These are phyloP conservation scores for Morpho deidamia DNA, from an alignment of 2,888 invertebrate genomes.

Conservation along the genomic window DNA sequence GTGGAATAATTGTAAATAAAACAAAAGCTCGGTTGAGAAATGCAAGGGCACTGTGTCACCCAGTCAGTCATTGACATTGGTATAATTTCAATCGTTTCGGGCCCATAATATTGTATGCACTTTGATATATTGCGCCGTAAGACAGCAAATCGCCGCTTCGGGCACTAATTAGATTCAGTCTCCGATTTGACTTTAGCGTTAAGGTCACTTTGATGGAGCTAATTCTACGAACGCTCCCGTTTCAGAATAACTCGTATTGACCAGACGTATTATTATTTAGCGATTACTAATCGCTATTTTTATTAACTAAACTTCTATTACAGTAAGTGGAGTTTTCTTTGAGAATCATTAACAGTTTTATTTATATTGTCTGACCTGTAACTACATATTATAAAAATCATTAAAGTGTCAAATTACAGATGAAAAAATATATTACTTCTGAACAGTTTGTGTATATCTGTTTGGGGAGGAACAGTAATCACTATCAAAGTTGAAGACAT, in stretches of 20 bases:
- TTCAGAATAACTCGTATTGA: constrained; percentile 36
- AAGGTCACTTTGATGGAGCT: constrained; percentile 51
- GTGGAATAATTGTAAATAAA: too few species aligned
- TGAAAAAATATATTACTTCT: too few species aligned
- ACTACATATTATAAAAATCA: too few species aligned
- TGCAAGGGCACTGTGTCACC: not conserved
- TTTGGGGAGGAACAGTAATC: too few species aligned
- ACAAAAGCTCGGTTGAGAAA: too few species aligned
- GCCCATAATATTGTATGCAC: constrained; percentile 2
- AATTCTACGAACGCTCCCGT: constrained; percentile 55
- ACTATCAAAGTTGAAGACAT: too few species aligned
- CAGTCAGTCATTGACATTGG: constrained; percentile 6
- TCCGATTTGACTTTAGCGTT: constrained; percentile 33
- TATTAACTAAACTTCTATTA: constrained; percentile 23
- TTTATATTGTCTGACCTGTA: too few species aligned
- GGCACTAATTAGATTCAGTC: constrained; percentile 28
- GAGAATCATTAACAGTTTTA: too few species aligned
- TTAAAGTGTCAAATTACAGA: too few species aligned
- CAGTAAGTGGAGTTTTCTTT: not conserved
- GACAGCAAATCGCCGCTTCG: constrained; percentile 16
- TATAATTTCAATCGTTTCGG: constrained; percentile 3
- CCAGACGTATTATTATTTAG: constrained; percentile 56
- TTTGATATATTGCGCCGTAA: constrained; percentile 11
- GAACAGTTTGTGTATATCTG: too few species aligned
- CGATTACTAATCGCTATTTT: constrained; percentile 47